Evolutionary conservation across 2,113 vertebrate species (phyloP).

Genomic region (Neopipo cinnamomea): DNA sequence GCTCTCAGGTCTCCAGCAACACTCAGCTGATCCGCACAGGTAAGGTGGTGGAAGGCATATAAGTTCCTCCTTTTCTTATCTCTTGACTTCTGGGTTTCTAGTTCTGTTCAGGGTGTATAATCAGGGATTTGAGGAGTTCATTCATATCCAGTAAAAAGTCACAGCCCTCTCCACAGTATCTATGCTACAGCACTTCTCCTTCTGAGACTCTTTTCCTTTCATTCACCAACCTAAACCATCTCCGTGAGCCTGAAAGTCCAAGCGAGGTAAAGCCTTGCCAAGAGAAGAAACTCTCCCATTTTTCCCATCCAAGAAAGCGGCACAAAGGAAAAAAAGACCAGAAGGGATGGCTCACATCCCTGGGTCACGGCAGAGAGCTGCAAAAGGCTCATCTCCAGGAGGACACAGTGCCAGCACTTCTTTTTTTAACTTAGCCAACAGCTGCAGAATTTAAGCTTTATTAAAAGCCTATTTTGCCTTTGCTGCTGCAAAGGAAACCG

Average conservation of each 20-base stretch:
- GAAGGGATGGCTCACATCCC: neutral
- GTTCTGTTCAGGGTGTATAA: neutral
- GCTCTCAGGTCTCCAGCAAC: neutral
- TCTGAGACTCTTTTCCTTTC: neutral
- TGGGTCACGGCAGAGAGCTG: neutral
- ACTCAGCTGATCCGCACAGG: neutral
- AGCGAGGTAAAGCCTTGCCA: neutral
- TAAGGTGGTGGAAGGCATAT: neutral
- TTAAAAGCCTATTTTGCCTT: constrained; percentile 16
- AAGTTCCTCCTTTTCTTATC: neutral
- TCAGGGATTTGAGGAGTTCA: neutral
- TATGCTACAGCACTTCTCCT: neutral
- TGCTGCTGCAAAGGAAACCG: constrained; percentile 31
- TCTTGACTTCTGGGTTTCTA: neutral
- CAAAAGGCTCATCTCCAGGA: constrained; percentile 33
- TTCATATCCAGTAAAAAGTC: neutral
- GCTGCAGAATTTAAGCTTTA: constrained; percentile 41
- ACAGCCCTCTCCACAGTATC: neutral
- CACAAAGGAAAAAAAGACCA: neutral
- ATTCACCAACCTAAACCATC: neutral
- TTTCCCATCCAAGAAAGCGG: neutral
- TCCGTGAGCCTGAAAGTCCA: neutral
- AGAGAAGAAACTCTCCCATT: neutral
- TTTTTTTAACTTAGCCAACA: constrained; percentile 28
- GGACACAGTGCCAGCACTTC: constrained; percentile 13